These are phyloP conservation scores for Caenorhabditis wallacei DNA, from an alignment of 2,888 invertebrate species.

Conservation along the genomic window DNA sequence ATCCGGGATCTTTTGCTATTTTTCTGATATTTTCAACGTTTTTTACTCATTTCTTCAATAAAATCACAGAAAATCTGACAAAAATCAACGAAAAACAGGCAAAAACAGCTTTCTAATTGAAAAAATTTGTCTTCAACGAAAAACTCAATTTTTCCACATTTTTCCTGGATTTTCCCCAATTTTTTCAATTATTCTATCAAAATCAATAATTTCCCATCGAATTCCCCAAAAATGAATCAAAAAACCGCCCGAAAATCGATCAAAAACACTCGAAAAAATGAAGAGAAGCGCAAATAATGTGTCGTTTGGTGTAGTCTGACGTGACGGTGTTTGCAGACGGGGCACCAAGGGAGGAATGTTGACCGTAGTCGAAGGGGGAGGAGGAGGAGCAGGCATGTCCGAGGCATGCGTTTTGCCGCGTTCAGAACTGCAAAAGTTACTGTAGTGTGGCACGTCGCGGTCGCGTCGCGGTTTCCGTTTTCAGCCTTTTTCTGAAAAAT, in stretches of 20 bases:
- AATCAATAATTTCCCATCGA: background rate
- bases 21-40: background rate
- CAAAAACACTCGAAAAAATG: background rate
- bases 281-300: slow-evolving; percentile 12
- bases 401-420: too few species aligned
- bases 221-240: background rate
- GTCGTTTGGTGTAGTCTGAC: slow-evolving; percentile 6
- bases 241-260: background rate
- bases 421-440: too few species aligned
- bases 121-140: too few species aligned
- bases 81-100: too few species aligned
- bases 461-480: too few species aligned
- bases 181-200: too few species aligned
- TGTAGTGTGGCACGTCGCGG: too few species aligned
- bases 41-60: too few species aligned
- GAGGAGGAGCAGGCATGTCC: background rate
- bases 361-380: background rate
- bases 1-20: background rate
- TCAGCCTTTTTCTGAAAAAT: too few species aligned
- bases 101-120: too few species aligned
- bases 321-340: slow-evolving; percentile 30
- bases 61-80: background rate
- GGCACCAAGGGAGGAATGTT: background rate
- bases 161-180: background rate
- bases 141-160: too few species aligned